Conservation (phyloP, 1,140 invertebrate species). For the fruit fly (Drosophila melanogaster) region Release_6_plus_ISO1_MT NT_037436.4:11013501-11014000, state of each 20-base stretch:
- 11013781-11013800: slow-evolving; percentile 61
- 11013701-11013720: slow-evolving; percentile 61
- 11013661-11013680: slow-evolving; percentile 39
- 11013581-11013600: slow-evolving; percentile 44
- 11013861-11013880: slow-evolving; percentile 62
- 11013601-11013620: slow-evolving; percentile 25
- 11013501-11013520: neutral
- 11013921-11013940: slow-evolving; percentile 35
- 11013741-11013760: slow-evolving; percentile 17
- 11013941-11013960: slow-evolving; percentile 53
- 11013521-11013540: slow-evolving; percentile 12
- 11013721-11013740: slow-evolving; percentile 40
- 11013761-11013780: too few relatives aligned
- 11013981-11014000: neutral
- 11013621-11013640: slow-evolving; percentile 40
- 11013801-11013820: slow-evolving; percentile 61
- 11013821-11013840: slow-evolving; percentile 56
- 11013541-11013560: slow-evolving; percentile 13
- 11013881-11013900: slow-evolving; percentile 29
- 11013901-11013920: slow-evolving; percentile 9
- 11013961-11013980: slow-evolving; percentile 67
- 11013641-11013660: slow-evolving; percentile 47
- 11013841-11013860: slow-evolving; percentile 60
- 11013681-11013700: slow-evolving; percentile 52
- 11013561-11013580: slow-evolving; percentile 23